Evolutionary conservation across 1,140 invertebrate genomes (phyloP).

Genomic region (Trinorchestia longiramus): DNA sequence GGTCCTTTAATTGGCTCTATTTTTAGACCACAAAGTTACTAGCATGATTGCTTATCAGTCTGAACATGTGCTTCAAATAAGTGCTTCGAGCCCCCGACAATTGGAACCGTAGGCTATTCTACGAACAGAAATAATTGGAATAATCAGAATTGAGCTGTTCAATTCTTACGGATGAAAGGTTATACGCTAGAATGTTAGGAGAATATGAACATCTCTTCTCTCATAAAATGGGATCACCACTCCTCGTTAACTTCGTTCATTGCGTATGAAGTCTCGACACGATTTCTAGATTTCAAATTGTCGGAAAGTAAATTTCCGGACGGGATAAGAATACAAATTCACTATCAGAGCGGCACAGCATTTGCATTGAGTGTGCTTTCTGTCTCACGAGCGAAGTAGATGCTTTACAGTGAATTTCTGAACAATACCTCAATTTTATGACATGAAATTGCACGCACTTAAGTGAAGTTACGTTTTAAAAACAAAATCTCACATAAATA

Average conservation of each 20-base stretch:
- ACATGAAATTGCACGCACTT: no score
- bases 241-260: neutral
- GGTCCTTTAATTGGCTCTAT: neutral
- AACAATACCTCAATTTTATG: no score
- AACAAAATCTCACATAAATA: no score
- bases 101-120: neutral
- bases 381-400: no score
- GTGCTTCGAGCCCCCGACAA: neutral
- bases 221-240: neutral
- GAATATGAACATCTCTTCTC: neutral
- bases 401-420: no score
- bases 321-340: neutral
- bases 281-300: neutral
- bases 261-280: neutral
- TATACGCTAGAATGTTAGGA: neutral
- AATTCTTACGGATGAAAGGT: neutral
- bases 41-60: neutral
- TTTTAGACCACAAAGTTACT: neutral
- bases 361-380: no score
- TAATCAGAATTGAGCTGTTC: neutral
- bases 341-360: no score
- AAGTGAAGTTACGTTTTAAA: no score
- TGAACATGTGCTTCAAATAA: neutral
- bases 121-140: neutral
- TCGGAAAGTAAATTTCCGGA: neutral